Base-by-base conservation (phyloP, 2,113 vertebrate species). In the Amazona vittata region DNA sequence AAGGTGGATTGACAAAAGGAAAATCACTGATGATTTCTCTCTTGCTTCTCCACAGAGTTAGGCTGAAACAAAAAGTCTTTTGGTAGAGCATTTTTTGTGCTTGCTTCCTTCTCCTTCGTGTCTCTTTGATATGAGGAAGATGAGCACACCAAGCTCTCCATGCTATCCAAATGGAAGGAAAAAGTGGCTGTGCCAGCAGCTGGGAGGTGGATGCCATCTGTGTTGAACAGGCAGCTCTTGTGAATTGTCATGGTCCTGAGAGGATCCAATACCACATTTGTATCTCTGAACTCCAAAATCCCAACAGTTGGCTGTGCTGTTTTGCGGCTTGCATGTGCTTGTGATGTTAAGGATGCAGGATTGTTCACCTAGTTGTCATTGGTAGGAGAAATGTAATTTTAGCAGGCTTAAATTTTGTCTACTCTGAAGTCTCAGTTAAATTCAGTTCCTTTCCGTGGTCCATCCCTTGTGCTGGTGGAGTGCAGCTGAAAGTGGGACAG, bases 391-490 rank as follows among this genome's bases (percentile, higher is more conserved):
- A 29, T 24, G 21, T 20, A 29, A 0, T 60, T 55, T 22, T 22
- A 18, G 33, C 44, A 29, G 49, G 19, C 59, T 76, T 89, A 11
- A 18, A 5, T n/a, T 65, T 18, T 57, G 15, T 76, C 80, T 33
- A 1, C 5, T n/a, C 31, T 16, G 7, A 25, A 44, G 7, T 33
- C 39, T 83, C 31, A 29, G 62, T 22, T 41, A 12, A 37, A 33
- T 22, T 31, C 50, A 16, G 6, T 2, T 70, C 41, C 50, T 46
- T 9, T 12, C 35, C 7, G 1, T 8, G 12, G 2, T 13, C 35
- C 17, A 1, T 76, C 59, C 17, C 24, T 52, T 0, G 0, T 24
- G 35, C 85, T 60, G 49, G 31, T 7, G n/a, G n/a, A 69, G 29
- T 15, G 33, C 0, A 16, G 60, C 67, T 76, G 81, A 88, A 74